Base-by-base conservation (phyloP, 2,888 invertebrate genomes). In the Nebria salina region DNA sequence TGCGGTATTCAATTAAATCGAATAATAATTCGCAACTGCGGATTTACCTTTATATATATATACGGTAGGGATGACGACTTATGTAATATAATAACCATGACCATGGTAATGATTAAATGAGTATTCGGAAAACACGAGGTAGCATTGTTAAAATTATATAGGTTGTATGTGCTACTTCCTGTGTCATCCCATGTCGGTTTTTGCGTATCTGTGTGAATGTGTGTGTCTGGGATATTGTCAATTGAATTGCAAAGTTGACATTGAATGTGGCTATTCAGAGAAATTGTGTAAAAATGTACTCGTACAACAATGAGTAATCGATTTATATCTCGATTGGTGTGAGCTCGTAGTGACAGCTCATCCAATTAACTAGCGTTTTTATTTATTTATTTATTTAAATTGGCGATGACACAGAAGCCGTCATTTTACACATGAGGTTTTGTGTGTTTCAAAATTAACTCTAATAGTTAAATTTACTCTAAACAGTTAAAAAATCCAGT, bases 21-120 rank as follows among this genome's bases (percentile, higher is more conserved):
- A 79, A 79, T 79, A 74, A 74, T 43, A 6, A 79, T 43, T 41
- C 20, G 3, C 9, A 65, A 72, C n/a, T 9, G 42, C 15, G 68
- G 65, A 20, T 66, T 79, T 79, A 79, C 41, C 75, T 75, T 80
- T 70, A 20, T 80, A 80, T 75, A 80, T 75, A 43, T 43, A 43
- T 43, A 43, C 43, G 43, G 43, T 65, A 65, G 79, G 74, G 79
- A 66, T 76, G 66, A 65, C 42, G 13, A 41, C 9, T 79, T 79
- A 74, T 74, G 43, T 74, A 79, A 79, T 54, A 41, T 54, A 8
- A n/a, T 80, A 80, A 75, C 80, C 80, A 75, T 80, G 80, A 80
- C 80, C 75, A 80, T 80, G 79, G 72, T 80, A 65, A 64, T 76
- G n/a, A 81, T 81, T 81, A 81, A 41, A 73, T 81, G 66, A 81